Conservation (phyloP, 2,797 vertebrate genomes). For the Thunnus albacares region DNA sequence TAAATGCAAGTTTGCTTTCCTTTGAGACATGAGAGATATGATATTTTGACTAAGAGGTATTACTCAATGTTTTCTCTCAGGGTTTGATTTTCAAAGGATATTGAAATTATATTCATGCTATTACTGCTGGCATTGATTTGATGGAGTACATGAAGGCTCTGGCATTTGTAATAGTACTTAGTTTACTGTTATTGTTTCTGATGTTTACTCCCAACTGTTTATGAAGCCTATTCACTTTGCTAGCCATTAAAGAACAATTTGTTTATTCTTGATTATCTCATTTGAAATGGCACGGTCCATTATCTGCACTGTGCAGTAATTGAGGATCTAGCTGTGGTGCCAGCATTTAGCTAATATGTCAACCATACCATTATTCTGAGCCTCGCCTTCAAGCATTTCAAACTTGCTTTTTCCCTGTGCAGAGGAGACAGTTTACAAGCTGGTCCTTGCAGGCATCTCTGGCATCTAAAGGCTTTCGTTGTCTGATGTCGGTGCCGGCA, state of each 20-base stretch:
- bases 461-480: slow-evolving; percentile 36
- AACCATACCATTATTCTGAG: slow-evolving; percentile 31
- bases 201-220: slow-evolving; percentile 15
- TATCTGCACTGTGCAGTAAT: slow-evolving; percentile 53
- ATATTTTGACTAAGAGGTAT: slow-evolving; percentile 4
- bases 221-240: slow-evolving; percentile 49
- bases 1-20: not conserved
- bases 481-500: slow-evolving; percentile 21
- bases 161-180: slow-evolving; percentile 37
- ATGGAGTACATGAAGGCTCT: slow-evolving; percentile 31
- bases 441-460: slow-evolving; percentile 42
- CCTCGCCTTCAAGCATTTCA: slow-evolving; percentile 18
- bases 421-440: slow-evolving; percentile 8
- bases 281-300: slow-evolving; percentile 50
- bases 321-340: slow-evolving; percentile 47
- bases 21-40: not conserved
- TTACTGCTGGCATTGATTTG: slow-evolving; percentile 29
- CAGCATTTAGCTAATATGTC: slow-evolving; percentile 39
- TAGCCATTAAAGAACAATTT: slow-evolving; percentile 60
- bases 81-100: slow-evolving; percentile 20
- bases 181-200: slow-evolving; percentile 51
- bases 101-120: slow-evolving; percentile 4
- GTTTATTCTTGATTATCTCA: slow-evolving; percentile 59
- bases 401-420: not conserved
- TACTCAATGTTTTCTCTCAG: not conserved